These are phyloP conservation scores for Rachycentron canadum DNA, from an alignment of 2,797 vertebrate genomes.

Conservation along the genomic window DNA sequence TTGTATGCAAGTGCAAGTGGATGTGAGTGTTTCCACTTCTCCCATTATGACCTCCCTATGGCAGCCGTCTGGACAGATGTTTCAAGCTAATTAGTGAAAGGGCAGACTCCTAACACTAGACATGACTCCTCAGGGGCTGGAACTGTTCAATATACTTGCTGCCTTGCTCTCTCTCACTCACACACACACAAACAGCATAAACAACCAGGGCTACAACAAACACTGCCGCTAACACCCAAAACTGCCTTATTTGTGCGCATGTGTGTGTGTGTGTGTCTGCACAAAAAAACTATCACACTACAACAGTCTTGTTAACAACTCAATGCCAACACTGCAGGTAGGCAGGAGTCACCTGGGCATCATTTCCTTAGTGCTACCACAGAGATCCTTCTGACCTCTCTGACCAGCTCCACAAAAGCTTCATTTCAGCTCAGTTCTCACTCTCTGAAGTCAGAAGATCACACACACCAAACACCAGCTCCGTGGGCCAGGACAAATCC, in stretches of 20 bases:
- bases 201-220: slow-evolving; percentile 14
- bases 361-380: slow-evolving; percentile 26
- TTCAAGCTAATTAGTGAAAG: slow-evolving; percentile 77
- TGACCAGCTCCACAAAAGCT: slow-evolving; percentile 45
- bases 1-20: slow-evolving; percentile 1
- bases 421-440: slow-evolving; percentile 31
- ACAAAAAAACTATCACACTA: slow-evolving; percentile 6
- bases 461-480: slow-evolving; percentile 40
- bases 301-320: slow-evolving; percentile 38
- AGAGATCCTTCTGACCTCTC: slow-evolving; percentile 41
- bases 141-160: slow-evolving; percentile 53
- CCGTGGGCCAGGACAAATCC: slow-evolving; percentile 39
- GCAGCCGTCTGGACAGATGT: slow-evolving; percentile 74
- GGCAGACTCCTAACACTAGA: slow-evolving; percentile 72
- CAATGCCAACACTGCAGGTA: slow-evolving; percentile 33
- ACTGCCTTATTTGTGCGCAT: slow-evolving; percentile 23
- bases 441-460: slow-evolving; percentile 53
- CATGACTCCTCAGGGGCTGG: slow-evolving; percentile 55
- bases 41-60: slow-evolving; percentile 60
- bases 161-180: not conserved
- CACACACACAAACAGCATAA: not conserved
- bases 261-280: slow-evolving; percentile 1
- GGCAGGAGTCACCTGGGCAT: slow-evolving; percentile 37
- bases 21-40: slow-evolving; percentile 46
- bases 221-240: slow-evolving; percentile 7